Base-by-base conservation (phyloP, 2,888 invertebrate genomes). In the Tipula confusa region DNA sequence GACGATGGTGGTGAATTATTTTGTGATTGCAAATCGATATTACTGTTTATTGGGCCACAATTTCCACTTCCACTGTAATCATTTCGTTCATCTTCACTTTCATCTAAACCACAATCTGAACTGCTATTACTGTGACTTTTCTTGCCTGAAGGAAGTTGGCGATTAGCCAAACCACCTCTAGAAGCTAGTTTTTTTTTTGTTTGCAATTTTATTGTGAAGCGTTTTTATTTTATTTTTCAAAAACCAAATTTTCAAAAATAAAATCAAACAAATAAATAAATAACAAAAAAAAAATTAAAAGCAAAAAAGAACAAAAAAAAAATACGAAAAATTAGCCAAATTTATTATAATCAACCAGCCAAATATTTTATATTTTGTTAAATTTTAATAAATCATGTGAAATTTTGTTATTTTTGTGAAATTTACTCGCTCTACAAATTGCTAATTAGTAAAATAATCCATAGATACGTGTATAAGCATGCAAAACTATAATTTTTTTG, bases 61-160 rank as follows among this genome's bases (percentile, higher is more conserved):
- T 86, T 89, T 83, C 92, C 92, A 83, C 92, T 90, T 79, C 92
- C 91, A 29, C 92, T 92, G 18, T 91, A 92, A 87, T 92, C 92
- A 85, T 91, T 91, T 84, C 87, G 87, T n/a, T 89, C 89, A 84
- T 88, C 88, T 84, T 86, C 90, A 87, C 94, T 94, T 87, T 95
- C 95, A 87, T 95, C 94, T 85, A 95, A 90, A 36, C 94, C 95
- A 87, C 95, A 95, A 88, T 95, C 95, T 86, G 93, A 93, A 89
- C 93, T 93, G 89, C 93, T 94, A 85, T 88, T 89, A 86, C 91
- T 89, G 36, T 91, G 90, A 85, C 91, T 91, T 85, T 91, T 91
- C 86, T 91, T 91, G 4, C 88, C 88, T 83, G 90, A 91, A 64
- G 94, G 94, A 86, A 94, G 88, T 88, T 94, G 94, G 84, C 96